These are phyloP conservation scores for Hypselothyrea guttata DNA, from an alignment of 2,888 invertebrate species.

Conservation along the genomic window DNA sequence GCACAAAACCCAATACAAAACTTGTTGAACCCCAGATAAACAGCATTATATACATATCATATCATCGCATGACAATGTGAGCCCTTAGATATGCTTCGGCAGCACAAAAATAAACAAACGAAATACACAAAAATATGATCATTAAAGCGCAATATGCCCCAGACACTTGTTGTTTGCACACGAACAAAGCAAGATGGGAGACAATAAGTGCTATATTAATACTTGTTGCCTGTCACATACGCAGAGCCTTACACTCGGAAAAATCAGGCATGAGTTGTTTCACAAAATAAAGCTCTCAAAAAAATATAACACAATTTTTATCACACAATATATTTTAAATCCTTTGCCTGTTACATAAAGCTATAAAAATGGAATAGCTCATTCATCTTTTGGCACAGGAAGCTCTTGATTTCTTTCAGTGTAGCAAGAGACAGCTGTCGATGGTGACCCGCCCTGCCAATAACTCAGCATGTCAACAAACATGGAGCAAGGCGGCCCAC, in stretches of 20 bases:
- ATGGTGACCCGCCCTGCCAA: slow-evolving; percentile 52
- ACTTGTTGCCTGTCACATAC: slow-evolving; percentile 29
- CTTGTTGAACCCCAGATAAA: slow-evolving; percentile 56
- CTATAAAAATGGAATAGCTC: too few relatives aligned
- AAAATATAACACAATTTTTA: too few relatives aligned
- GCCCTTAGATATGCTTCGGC: slow-evolving; percentile 15
- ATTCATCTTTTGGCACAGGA: too few relatives aligned
- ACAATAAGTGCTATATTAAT: slow-evolving; percentile 70
- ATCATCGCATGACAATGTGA: slow-evolving; percentile 46
- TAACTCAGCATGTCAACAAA: slow-evolving; percentile 75
- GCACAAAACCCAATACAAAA: slow-evolving; percentile 20
- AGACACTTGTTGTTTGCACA: slow-evolving; percentile 43
- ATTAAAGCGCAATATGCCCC: slow-evolving; percentile 54
- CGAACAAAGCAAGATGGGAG: slow-evolving; percentile 24
- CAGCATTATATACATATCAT: slow-evolving; percentile 37
- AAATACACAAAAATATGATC: slow-evolving; percentile 63
- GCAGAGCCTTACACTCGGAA: too few relatives aligned
- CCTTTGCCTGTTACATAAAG: too few relatives aligned
- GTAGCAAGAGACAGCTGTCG: neutral
- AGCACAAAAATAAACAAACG: slow-evolving; percentile 55
- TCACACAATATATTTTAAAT: too few relatives aligned
- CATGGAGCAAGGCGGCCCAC: slow-evolving; percentile 39
- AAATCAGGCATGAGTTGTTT: too few relatives aligned
- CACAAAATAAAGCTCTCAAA: too few relatives aligned
- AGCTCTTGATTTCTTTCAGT: too few relatives aligned